phyloP scores from a whole-genome alignment of 2,888 invertebrate species.

The Stenodema calcarata region DNA sequence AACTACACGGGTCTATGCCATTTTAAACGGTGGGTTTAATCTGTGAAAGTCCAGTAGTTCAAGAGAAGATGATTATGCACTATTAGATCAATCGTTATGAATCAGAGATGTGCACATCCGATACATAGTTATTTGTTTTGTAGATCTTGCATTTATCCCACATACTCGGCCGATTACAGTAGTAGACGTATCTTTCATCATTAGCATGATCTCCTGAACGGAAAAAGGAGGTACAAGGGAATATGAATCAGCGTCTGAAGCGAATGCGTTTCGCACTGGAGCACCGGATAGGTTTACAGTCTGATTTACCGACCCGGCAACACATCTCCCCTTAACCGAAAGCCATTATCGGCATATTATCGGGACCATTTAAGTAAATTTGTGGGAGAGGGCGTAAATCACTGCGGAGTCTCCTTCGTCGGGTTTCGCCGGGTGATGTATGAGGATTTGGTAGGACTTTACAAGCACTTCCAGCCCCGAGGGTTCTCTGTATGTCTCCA shows the following conservation, averaged over 20 bases:
- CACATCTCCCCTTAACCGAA: not conserved
- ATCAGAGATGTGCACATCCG: no score
- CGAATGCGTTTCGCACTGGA: not conserved
- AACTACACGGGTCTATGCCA: no score
- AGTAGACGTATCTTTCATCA: slow-evolving; percentile 19
- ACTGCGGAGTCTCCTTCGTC: not conserved
- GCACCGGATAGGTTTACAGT: not conserved
- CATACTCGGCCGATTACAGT: not conserved
- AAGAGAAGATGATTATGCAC: no score
- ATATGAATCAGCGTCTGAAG: not conserved
- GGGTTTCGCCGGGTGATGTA: not conserved
- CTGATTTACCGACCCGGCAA: not conserved
- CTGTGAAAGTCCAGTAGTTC: no score
- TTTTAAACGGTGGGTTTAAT: no score
- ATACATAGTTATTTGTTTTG: no score
- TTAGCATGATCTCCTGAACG: not conserved
- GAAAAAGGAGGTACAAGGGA: not conserved
- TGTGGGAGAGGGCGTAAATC: slow-evolving; percentile 29
- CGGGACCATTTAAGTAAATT: slow-evolving; percentile 31
- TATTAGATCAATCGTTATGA: no score
- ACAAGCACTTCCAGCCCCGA: not conserved
- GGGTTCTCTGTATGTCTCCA: not conserved
- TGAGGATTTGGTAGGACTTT: not conserved
- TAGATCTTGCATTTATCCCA: not conserved
- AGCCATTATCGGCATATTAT: slow-evolving; percentile 25